Base-by-base conservation (phyloP, 2,888 invertebrate genomes). In the Melieria crassipennis region DNA sequence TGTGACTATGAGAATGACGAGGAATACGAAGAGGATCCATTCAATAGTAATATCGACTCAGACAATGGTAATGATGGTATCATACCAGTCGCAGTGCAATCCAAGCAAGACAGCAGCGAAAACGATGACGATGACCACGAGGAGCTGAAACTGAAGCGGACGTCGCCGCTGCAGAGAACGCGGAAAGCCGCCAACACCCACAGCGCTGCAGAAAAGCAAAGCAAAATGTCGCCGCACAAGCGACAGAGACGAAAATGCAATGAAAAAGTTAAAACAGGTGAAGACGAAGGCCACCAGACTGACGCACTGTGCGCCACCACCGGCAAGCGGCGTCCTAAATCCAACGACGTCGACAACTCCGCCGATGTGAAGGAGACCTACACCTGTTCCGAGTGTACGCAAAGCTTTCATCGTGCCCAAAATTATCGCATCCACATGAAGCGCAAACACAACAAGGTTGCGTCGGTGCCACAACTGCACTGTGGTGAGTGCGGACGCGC, bases 381-480 rank as follows among this genome's bases (percentile, higher is more conserved):
- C 13, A 56, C 47, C 6, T 78, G 77, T 16, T 65, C 67, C 6
- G 56, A 70, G 4, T 78, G 76, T 57, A 55, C 70, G 2, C 65
- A 70, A 9, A 58, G 47, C 45, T 75, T 75, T 57, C 74, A 74
- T 48, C 69, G 73, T 43, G 48, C 63, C 0, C 69, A 72, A 10
- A 67, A 74, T 47, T 76, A 73, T n/a, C 73, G 77, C 4, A 67
- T 75, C 30, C 81, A 81, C 72, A 75, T 79, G 77, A 77, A 77
- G 47, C 60, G 74, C 0, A 72, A 76, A 5, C 81, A 81, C 62
- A 63, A 57, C 9, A 64, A 76, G 5, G 11, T 57, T 7, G 60
- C 66, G 0, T 71, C 71, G 9, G 63, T 73, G 30, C 71, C 70
- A 43, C 65, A 70, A 7, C 77, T 73, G 65, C 57, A 71, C 0